A percentile compares a stretch with the other conserved stretches of the same genome.
Evolutionary conservation across 2,797 vertebrate species (phyloP).

Genomic region (Tapirus indicus): DNA sequence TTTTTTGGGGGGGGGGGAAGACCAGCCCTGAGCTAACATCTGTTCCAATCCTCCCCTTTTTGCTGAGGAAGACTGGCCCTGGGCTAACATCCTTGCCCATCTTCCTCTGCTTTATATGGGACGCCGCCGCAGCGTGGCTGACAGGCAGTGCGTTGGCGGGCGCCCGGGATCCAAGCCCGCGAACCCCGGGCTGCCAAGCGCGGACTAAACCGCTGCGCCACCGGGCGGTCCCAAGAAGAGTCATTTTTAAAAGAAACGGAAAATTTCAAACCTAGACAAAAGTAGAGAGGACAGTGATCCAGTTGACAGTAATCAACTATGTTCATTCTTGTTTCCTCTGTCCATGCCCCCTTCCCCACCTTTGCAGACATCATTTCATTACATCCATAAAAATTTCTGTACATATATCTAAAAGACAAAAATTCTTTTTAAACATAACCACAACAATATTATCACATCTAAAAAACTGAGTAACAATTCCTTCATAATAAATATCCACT

Average conservation of each 20-base stretch:
- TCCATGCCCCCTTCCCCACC: background rate
- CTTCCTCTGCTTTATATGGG: too few relatives aligned
- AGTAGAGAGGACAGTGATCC: background rate
- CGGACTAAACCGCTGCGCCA: too few relatives aligned
- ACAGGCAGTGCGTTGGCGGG: too few relatives aligned
- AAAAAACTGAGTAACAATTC: background rate
- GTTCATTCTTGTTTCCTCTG: background rate
- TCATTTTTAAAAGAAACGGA: slow-evolving; percentile 45
- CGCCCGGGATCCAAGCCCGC: too few relatives aligned
- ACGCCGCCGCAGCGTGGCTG: too few relatives aligned
- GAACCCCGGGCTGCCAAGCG: too few relatives aligned
- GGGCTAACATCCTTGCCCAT: too few relatives aligned
- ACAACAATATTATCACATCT: background rate
- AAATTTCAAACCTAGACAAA: background rate
- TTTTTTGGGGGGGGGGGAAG: too few relatives aligned
- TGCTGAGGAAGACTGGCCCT: too few relatives aligned
- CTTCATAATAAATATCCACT: background rate
- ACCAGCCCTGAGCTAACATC: too few relatives aligned
- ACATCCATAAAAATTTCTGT: background rate
- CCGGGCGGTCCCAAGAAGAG: too few relatives aligned
- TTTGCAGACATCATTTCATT: background rate
- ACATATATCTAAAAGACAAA: background rate
- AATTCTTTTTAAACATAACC: background rate
- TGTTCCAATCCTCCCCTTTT: too few relatives aligned
- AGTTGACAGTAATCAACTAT: background rate